These are phyloP conservation scores for Cebus imitator DNA, from an alignment of 2,113 vertebrate species.

Conservation along the genomic window DNA sequence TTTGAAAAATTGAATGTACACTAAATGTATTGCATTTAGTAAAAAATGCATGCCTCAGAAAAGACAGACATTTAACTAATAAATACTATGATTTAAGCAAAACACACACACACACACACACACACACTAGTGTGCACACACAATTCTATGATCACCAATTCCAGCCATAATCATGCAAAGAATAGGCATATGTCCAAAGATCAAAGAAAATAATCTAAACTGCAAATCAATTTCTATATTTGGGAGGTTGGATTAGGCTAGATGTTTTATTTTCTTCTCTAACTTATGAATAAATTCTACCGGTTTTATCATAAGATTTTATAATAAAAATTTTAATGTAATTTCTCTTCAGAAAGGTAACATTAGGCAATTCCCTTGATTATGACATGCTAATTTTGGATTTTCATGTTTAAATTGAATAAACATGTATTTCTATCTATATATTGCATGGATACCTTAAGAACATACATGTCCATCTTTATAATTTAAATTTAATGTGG, in stretches of 20 bases:
- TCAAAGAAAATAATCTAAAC: neutral
- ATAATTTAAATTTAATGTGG: neutral
- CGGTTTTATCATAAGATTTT: neutral
- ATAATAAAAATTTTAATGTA: neutral
- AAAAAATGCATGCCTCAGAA: conserved; percentile 2
- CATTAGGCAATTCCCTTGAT: neutral
- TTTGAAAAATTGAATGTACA: conserved; percentile 3
- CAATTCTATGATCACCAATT: neutral
- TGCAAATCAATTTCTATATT: neutral
- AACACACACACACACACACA: neutral
- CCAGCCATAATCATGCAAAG: neutral
- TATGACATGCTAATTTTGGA: neutral
- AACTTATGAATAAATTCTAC: neutral
- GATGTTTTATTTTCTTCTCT: neutral
- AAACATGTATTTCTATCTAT: neutral
- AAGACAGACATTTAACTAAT: neutral
- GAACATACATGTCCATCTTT: neutral
- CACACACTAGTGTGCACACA: neutral
- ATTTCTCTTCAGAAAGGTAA: conserved; percentile 12
- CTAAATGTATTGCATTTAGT: neutral
- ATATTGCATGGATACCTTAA: neutral
- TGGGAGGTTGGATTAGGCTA: neutral
- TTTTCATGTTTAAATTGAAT: neutral
- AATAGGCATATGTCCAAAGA: neutral
- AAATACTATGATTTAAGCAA: neutral